Evolutionary conservation across 2,888 invertebrate genomes (phyloP).

Genomic region (Temnothorax ravouxi): DNA sequence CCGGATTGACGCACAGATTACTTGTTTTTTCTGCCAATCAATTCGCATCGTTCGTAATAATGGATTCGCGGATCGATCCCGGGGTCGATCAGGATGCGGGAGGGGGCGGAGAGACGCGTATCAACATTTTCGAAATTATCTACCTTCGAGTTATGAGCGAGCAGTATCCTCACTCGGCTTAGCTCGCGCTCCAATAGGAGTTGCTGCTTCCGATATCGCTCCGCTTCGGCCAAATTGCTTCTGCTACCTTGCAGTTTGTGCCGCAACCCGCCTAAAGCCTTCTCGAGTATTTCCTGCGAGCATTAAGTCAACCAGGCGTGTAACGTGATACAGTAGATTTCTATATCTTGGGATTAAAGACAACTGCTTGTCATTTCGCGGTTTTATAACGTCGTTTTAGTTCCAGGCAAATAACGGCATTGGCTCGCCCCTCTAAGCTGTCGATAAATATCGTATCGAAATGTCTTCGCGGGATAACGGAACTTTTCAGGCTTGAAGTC

Average conservation of each 20-base stretch:
- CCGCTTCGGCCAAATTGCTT: constrained; percentile 89
- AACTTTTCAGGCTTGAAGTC: background rate
- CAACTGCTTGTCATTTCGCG: constrained; percentile 2
- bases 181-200: constrained; percentile 92
- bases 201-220: constrained; percentile 91
- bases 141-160: constrained; percentile 97
- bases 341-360: constrained; percentile 12
- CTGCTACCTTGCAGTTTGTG: constrained; percentile 90
- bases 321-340: constrained; percentile 15
- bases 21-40: constrained; percentile 45
- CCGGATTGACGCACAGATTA: constrained; percentile 25
- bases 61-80: background rate
- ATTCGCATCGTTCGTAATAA: constrained; percentile 27
- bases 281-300: constrained; percentile 89
- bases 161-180: constrained; percentile 93
- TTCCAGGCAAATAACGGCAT: constrained; percentile 6
- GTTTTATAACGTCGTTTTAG: constrained; percentile 1
- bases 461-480: background rate
- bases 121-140: constrained; percentile 30
- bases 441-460: background rate
- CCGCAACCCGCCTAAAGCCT: constrained; percentile 89
- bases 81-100: background rate
- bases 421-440: background rate
- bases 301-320: constrained; percentile 35
- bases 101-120: background rate